Base-by-base conservation (phyloP, 2,888 invertebrate species). In the Xestia sexstrigata region DNA sequence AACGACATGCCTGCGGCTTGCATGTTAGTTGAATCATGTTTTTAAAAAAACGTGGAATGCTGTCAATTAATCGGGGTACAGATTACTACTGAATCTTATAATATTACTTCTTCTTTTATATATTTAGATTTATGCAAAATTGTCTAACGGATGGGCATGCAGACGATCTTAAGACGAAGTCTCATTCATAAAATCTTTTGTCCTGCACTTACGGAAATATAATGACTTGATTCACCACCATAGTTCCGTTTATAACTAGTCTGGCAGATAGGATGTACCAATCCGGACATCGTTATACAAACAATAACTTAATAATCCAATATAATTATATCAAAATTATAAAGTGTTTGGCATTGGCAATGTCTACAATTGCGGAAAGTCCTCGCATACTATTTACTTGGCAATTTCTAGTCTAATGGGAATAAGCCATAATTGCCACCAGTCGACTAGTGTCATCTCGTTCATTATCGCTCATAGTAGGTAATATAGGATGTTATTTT, bases 331-430 rank as follows among this genome's bases (percentile, higher is more conserved):
- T 42, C 20, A 49, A 60, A 73, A 66, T 58, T 17, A 81, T 74
- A 13, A 60, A 42, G 20, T 45, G 35, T n/a, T 66, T 52, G 45
- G 15, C 75, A 74, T 66, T 79, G 49, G 17, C 23, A 39, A 23
- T 74, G 52, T 52, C 26, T 35, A 45, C 45, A 35, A 67, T 75
- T 82, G 76, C 82, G 75, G 75, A 82, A 79, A 82, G 26, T 75
- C 78, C 82, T 81, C 66, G 75, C 58, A 60, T 66, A 52, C 26
- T 81, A 60, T 74, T 74, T 81, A 52, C 66, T 11, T 35, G 26
- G 23, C 49, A 42, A 81, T 82, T 67, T 74, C 26, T 74, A 49
- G 17, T 78, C 65, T 52, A 67, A 67, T 81, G 15, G 35, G 49
- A 62, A 81, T 67, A 66, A 49, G 35, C 75, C 35, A 82, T 79